Evolutionary conservation across 2,888 invertebrate species (phyloP).

Genomic region (Leucoptera coffeella): DNA sequence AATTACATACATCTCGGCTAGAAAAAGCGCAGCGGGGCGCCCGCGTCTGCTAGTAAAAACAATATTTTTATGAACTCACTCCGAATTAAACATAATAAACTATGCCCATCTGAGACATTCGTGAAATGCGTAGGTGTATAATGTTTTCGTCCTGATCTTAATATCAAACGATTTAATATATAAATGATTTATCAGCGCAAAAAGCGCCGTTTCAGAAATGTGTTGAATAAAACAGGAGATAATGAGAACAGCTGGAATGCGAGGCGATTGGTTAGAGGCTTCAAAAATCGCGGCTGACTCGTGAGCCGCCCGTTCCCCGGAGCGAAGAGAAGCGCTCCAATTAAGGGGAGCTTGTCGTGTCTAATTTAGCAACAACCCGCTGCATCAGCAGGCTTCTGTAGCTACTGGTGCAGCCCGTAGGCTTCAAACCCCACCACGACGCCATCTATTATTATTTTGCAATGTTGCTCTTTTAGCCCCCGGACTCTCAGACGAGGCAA

Average conservation of each 20-base stretch:
- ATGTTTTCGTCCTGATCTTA: too few species aligned
- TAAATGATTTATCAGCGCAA: too few species aligned
- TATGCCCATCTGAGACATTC: too few species aligned
- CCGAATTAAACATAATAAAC: too few species aligned
- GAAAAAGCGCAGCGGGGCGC: conserved; percentile 37
- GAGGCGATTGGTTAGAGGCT: conserved; percentile 12
- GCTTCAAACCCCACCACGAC: background rate
- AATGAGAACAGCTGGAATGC: too few species aligned
- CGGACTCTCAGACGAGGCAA: too few species aligned
- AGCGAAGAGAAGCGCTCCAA: conserved; percentile 29
- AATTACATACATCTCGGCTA: conserved; percentile 44
- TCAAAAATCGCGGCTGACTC: conserved; percentile 18
- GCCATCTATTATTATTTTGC: conserved; percentile 2
- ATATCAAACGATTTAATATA: too few species aligned
- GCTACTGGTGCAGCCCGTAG: conserved; percentile 3
- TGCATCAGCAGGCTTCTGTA: background rate
- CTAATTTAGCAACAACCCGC: conserved; percentile 16
- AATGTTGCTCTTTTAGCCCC: too few species aligned
- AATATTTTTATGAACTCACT: conserved; percentile 43
- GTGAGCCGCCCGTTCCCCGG: too few species aligned
- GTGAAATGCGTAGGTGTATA: too few species aligned
- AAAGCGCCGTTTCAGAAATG: too few species aligned
- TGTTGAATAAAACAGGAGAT: too few species aligned
- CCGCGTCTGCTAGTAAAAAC: conserved; percentile 31
- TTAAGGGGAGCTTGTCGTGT: conserved; percentile 35